phyloP scores from a whole-genome alignment of 2,797 vertebrate species.

The Momotus momota region DNA sequence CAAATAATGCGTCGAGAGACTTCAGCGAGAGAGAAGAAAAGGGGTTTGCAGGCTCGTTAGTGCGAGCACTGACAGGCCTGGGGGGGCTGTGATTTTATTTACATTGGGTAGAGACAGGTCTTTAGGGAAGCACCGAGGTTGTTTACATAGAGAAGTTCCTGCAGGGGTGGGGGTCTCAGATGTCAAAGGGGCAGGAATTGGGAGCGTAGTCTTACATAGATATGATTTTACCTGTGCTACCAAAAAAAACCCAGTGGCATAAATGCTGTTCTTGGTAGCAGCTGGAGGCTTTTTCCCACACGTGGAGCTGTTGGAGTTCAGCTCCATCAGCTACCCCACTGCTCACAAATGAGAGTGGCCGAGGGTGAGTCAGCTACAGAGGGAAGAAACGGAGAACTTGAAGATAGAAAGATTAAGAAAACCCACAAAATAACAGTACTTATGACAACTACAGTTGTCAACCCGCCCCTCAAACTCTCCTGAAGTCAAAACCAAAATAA shows the following conservation, averaged over 20 bases:
- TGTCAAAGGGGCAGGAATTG: background rate
- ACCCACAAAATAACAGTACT: background rate
- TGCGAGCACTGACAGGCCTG: background rate
- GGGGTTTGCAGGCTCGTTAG: background rate
- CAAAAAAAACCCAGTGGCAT: background rate
- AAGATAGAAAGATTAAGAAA: background rate
- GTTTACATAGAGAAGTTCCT: background rate
- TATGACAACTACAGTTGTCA: background rate
- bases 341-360: fast-evolving
- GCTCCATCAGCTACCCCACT: background rate
- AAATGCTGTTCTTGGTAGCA: background rate
- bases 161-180: background rate
- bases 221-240: background rate
- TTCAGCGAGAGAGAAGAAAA: background rate
- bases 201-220: background rate
- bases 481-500: background rate
- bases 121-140: background rate
- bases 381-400: background rate
- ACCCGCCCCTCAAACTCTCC: background rate
- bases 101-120: background rate
- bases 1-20: background rate
- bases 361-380: background rate
- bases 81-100: conserved; percentile 1
- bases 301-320: background rate
- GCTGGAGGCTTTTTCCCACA: background rate